These are phyloP conservation scores for Forficula auricularia DNA, from an alignment of 1,140 invertebrate genomes.

Conservation along the genomic window DNA sequence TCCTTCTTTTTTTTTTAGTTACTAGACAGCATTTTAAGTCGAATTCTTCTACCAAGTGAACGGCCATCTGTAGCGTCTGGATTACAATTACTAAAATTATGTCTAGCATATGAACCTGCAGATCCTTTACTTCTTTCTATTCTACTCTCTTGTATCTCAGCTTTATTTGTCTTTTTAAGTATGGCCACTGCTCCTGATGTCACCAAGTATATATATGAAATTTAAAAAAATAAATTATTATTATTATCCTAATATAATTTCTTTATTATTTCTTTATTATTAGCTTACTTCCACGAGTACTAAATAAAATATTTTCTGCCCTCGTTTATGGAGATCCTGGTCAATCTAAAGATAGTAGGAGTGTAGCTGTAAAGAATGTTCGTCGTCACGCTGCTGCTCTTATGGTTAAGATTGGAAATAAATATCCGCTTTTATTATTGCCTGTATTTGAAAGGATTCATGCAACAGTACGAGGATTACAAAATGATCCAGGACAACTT, in stretches of 20 bases:
- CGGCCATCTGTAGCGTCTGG: slow-evolving; percentile 48
- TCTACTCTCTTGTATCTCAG: slow-evolving; percentile 72
- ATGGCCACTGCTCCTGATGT: slow-evolving; percentile 62
- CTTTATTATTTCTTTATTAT: slow-evolving; percentile 8
- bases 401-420: slow-evolving; percentile 74
- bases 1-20: slow-evolving; percentile 26
- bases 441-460: slow-evolving; percentile 76
- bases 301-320: slow-evolving; percentile 73
- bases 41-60: slow-evolving; percentile 42
- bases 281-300: slow-evolving; percentile 42
- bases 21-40: slow-evolving; percentile 62
- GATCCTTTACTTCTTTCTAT: slow-evolving; percentile 63
- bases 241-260: neutral
- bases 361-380: slow-evolving; percentile 63
- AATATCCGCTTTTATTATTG: slow-evolving; percentile 63
- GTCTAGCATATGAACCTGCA: slow-evolving; percentile 51
- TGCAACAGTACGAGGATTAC: slow-evolving; percentile 46
- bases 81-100: slow-evolving; percentile 52
- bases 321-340: slow-evolving; percentile 50
- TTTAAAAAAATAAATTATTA: slow-evolving; percentile 13
- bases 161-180: slow-evolving; percentile 73
- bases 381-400: slow-evolving; percentile 71
- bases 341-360: slow-evolving; percentile 40
- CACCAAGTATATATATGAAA: slow-evolving; percentile 23
- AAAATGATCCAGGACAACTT: slow-evolving; percentile 44